Conservation (phyloP, 1,140 invertebrate species). For the Leguminivora glycinivorella region DNA sequence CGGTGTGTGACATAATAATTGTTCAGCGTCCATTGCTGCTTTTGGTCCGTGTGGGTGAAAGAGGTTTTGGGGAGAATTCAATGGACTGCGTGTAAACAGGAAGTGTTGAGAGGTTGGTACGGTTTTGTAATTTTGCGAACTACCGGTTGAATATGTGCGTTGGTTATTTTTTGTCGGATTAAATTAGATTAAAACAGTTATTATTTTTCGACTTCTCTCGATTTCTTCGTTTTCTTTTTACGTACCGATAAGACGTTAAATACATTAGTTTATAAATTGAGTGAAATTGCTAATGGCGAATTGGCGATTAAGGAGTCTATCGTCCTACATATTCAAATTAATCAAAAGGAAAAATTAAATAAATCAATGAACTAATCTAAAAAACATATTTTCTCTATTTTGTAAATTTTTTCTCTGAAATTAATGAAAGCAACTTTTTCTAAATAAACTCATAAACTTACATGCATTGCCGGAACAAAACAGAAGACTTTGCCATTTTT, state of each 20-base stretch:
- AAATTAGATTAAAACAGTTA: too few relatives aligned
- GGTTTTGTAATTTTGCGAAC: not conserved
- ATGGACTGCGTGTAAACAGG: not conserved
- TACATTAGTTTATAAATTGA: too few relatives aligned
- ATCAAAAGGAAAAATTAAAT: too few relatives aligned
- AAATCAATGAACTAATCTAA: too few relatives aligned
- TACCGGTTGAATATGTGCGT: not conserved
- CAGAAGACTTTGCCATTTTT: constrained; percentile 45
- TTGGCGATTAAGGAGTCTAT: too few relatives aligned
- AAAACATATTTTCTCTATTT: too few relatives aligned
- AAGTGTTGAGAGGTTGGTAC: not conserved
- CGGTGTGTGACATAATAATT: constrained; percentile 14
- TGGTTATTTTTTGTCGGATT: not conserved
- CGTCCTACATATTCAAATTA: too few relatives aligned
- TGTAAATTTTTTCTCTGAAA: too few relatives aligned
- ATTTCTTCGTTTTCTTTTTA: too few relatives aligned
- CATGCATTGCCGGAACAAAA: constrained; percentile 47
- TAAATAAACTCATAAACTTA: constrained; percentile 36
- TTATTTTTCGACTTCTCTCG: too few relatives aligned
- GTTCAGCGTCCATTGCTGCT: not conserved
- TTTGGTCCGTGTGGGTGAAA: not conserved
- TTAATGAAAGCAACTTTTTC: constrained; percentile 17
- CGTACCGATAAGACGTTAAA: too few relatives aligned
- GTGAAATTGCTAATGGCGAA: too few relatives aligned
- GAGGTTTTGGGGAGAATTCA: not conserved